Evolutionary conservation across 2,888 invertebrate genomes (phyloP), one percentile per base, ranked within the genome.

Genomic region (Tethea ocularis): DNA sequence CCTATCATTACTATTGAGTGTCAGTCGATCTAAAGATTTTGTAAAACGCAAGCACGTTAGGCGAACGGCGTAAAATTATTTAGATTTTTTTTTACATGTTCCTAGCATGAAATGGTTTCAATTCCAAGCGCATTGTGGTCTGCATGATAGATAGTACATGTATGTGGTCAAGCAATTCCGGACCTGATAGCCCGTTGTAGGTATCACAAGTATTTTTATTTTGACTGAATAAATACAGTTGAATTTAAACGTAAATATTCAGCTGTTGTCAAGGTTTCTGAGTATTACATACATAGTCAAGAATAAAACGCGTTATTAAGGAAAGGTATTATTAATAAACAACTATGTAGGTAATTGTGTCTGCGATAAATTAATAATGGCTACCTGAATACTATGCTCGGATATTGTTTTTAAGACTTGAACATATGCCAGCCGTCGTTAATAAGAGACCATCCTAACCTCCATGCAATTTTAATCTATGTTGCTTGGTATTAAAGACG

Each of bases 311-410:
- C 10, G 17, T 46, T 46, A 46, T 46, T 46, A 60, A 57, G 57
- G 57, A 33, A 66, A 66, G 46, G 33, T 63, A 64, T 61, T n/a
- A 56, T 61, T 59, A 57, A 61, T 20, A 58, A 58, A 52, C 33
- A 58, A 20, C 58, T 57, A n/a, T n/a, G n/a, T n/a, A n/a, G n/a
- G n/a, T n/a, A 61, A 61, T 63, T 24, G 54, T 58, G 59, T 59
- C 53, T 56, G 59, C 70, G 58, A 68, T 64, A 73, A 70, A 75
- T 68, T 65, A 66, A 61, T 76, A 74, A 68, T 64, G 66, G 63
- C 64, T 67, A 72, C 69, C 69, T 70, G 69, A 72, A 70, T 26
- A 41, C 41, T 1, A 46, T 3, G 46, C 5, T n/a, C 46, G 7
- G 46, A 20, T 46, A 46, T 46, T 46, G 20, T 46, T 38, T 38